Base-by-base conservation (phyloP, 2,888 invertebrate species). In the Cephalotes varians region DNA sequence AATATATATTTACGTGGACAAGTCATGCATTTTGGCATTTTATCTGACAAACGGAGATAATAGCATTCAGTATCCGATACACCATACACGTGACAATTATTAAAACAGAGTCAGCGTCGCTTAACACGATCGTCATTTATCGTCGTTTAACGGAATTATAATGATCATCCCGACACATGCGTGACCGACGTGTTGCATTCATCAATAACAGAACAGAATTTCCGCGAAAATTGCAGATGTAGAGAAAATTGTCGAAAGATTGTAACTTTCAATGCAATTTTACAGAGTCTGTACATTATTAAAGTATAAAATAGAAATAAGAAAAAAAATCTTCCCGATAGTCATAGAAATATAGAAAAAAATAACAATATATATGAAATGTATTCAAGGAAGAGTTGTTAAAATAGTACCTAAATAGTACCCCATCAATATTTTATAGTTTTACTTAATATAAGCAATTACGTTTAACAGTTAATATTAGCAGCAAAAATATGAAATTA, bases 111-210 rank as follows among this genome's bases (percentile, higher is more conserved):
- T 87, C 87, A 89, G 83, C 89, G 89, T 89, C 88, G 87, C 84
- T 89, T 89, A 89, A 86, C 86, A 84, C 84, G 89, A 81, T 83
- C 87, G 87, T 89, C 88, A 89, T 89, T 89, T 89, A 89, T 87
- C 84, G 88, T 86, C 85, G 82, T 83, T 89, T 89, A 89, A 89
- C 86, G 56, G 84, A 89, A 89, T 89, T 89, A 79, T 79, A 89
- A 89, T 89, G 89, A 89, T 86, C 89, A 83, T 85, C 79, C 87
- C 77, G 83, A 80, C 81, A 67, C 65, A 47, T 25, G 82, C 71
- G 76, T 77, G 72, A 56, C 28, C 80, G 67, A 69, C 83, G 65
- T 62, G 85, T 76, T 82, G 82, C 77, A 88, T 87, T 87, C 89
- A 84, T 87, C 87, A 89, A 86, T 87, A 83, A 83, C 40, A 54